Conservation (phyloP, 2,113 vertebrate genomes). For the Epinephelus fuscoguttatus region DNA sequence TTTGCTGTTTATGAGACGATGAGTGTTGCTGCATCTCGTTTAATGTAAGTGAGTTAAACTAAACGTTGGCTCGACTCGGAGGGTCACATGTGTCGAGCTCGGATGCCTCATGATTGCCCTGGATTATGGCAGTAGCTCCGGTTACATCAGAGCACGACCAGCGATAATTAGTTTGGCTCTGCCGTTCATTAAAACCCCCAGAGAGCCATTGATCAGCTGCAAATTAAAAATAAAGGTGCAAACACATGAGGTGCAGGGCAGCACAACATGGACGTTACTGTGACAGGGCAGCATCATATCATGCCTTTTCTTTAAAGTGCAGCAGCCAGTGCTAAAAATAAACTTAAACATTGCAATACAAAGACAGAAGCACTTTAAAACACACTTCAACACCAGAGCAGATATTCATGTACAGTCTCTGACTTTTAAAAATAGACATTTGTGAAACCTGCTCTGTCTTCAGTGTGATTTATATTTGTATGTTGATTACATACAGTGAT, state of each 20-base stretch:
- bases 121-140: not conserved
- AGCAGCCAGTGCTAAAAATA: too few species aligned
- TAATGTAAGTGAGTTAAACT: not conserved
- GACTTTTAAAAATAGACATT: too few species aligned
- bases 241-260: not conserved
- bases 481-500: too few species aligned
- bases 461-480: too few species aligned
- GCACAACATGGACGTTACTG: not conserved
- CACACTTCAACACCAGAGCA: too few species aligned
- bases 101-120: slow-evolving; percentile 12
- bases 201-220: slow-evolving; percentile 49
- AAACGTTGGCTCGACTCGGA: not conserved
- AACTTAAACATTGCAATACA: too few species aligned
- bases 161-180: slow-evolving; percentile 61
- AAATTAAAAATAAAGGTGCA: slow-evolving; percentile 31
- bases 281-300: not conserved
- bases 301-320: too few species aligned
- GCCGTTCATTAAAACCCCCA: slow-evolving; percentile 6
- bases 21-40: not conserved
- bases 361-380: too few species aligned
- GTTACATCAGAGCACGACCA: slow-evolving; percentile 29
- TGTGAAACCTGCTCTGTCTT: too few species aligned
- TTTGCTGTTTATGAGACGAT: not conserved
- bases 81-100: slow-evolving; percentile 11
- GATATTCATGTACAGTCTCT: too few species aligned